Base-by-base conservation (phyloP, 2,888 invertebrate genomes). In the Amphiduros pacificus region DNA sequence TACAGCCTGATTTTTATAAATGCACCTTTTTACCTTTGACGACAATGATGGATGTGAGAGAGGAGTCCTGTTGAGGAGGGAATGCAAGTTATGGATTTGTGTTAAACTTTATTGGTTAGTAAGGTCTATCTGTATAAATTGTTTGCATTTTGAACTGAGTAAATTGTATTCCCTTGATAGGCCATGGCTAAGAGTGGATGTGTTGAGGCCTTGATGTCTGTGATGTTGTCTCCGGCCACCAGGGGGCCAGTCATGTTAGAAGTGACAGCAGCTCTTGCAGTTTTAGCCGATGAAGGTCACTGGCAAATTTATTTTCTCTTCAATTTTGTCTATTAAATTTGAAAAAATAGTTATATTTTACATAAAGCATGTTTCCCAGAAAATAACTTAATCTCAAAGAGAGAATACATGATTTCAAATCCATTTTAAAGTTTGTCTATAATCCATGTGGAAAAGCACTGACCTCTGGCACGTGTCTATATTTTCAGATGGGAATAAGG, bases 251-350 rank as follows among this genome's bases (percentile, higher is more conserved):
- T 76, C 0, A 64, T 74, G 20, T 67, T 65, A 5, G 76, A 78
- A 53, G 71, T 75, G 9, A 76, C 77, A 4, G 77, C 75, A 9
- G 77, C 77, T 3, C 55, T 78, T 29, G 76, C 76, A 27, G 73
- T 78, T 5, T 69, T 78, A 53, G 72, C 76, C n/a, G 78, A 77
- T 66, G 75, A 77, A 66, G 77, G 78, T 78, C 58, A 55, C 44
- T 27, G 9, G 24, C 22, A 17, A 14, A 14, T 9, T 36, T 36
- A 14, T 11, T 36, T 11, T 36, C 14, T 36, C 36, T 36, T 11
- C 14, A 36, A 14, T 11, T 36, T 17, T 11, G 36, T 36, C 9
- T 11, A 17, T 9, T 11, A 17, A 17, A 17, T 36, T 9, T 9
- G 36, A 17, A 17, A 17, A 17, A 17, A 17, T 17, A 17, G 36